A percentile compares a stretch with the other conserved stretches of the same genome.
Evolutionary conservation across 1,140 invertebrate species (phyloP).

Genomic region (Drosophila persimilis): DNA sequence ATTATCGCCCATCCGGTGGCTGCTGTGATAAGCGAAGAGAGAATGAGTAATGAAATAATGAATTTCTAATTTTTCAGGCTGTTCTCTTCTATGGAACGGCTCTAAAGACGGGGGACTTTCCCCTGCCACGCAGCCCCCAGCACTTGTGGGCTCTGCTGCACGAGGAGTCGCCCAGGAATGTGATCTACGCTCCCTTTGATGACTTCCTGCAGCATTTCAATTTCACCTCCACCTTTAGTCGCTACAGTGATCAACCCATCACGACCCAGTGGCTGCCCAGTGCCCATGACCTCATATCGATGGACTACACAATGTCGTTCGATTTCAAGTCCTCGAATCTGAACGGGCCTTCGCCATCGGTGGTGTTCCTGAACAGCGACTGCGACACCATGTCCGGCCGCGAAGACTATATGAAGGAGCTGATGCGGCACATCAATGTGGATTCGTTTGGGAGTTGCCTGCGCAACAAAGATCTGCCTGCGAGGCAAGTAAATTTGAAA

Average conservation of each 20-base stretch:
- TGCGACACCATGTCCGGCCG: slow-evolving; percentile 91
- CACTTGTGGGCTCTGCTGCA: slow-evolving; percentile 91
- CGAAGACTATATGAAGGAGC: slow-evolving; percentile 88
- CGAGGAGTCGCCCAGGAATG: slow-evolving; percentile 94
- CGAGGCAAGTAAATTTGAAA: slow-evolving; percentile 74
- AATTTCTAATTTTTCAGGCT: slow-evolving; percentile 35
- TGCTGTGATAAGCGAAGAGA: not conserved
- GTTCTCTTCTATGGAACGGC: slow-evolving; percentile 72
- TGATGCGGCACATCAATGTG: slow-evolving; percentile 89
- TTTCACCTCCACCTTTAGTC: slow-evolving; percentile 91
- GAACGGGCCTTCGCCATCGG: slow-evolving; percentile 84
- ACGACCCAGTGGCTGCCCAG: slow-evolving; percentile 88
- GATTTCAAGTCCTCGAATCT: slow-evolving; percentile 11
- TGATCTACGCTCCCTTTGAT: slow-evolving; percentile 86
- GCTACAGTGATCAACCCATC: slow-evolving; percentile 89
- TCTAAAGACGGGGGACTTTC: slow-evolving; percentile 85
- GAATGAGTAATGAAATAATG: not conserved
- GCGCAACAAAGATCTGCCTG: slow-evolving; percentile 88
- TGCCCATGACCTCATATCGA: slow-evolving; percentile 85
- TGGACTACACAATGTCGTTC: slow-evolving; percentile 33
- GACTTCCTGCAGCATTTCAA: slow-evolving; percentile 88
- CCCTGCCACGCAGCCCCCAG: slow-evolving; percentile 84
- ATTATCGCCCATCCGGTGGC: slow-evolving; percentile 17
- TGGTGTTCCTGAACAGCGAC: slow-evolving; percentile 91
- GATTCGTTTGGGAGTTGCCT: slow-evolving; percentile 90